Base-by-base conservation (phyloP, 1,140 invertebrate genomes). In the Procambarus clarkii region DNA sequence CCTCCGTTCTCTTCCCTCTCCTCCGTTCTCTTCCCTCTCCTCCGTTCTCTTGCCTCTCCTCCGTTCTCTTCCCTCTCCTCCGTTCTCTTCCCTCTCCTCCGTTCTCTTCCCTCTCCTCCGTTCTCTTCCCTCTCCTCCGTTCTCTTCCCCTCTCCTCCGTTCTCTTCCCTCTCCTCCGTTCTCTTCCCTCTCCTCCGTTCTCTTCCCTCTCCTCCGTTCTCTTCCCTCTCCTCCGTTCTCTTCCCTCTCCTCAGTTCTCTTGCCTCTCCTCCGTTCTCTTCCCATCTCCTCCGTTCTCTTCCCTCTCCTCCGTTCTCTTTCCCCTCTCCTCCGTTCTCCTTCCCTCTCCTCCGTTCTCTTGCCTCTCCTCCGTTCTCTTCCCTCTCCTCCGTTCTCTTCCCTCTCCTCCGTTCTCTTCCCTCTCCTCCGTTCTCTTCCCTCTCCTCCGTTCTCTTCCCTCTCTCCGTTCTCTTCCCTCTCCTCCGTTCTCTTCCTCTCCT, bases 401-500 rank as follows among this genome's bases (percentile, higher is more conserved):
- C n/a, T n/a, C n/a, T n/a, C n/a, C n/a, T n/a, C n/a, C n/a, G n/a
- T n/a, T n/a, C n/a, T n/a, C n/a, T n/a, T n/a, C n/a, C n/a, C 77
- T 79, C 77, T 79, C 77, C 44, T 44, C 45, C 77, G 21, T 44
- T 79, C 77, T 79, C 77, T 79, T 44, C 44, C 45, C 44, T 44
- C 44, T 44, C 45, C 77, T 79, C n/a, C 21, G 11, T 69, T 21
- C 21, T 21, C 21, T 21, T 69, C 64, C 21, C 64, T 69, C 64
- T 69, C 64, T 69, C 64, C 21, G 11, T 69, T 21, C 21, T 21
- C 21, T 21, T 79, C 77, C 44, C 77, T 79, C 77, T 79, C 77
- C 44, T 44, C 44, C 77, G 2, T 15, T 4, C 77, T 3, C 9
- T 18, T 79, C 77, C 18, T 46, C 45, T 44, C 44, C 4, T n/a